Base-by-base conservation (phyloP, 2,113 vertebrate species). In the Micromys minutus region DNA sequence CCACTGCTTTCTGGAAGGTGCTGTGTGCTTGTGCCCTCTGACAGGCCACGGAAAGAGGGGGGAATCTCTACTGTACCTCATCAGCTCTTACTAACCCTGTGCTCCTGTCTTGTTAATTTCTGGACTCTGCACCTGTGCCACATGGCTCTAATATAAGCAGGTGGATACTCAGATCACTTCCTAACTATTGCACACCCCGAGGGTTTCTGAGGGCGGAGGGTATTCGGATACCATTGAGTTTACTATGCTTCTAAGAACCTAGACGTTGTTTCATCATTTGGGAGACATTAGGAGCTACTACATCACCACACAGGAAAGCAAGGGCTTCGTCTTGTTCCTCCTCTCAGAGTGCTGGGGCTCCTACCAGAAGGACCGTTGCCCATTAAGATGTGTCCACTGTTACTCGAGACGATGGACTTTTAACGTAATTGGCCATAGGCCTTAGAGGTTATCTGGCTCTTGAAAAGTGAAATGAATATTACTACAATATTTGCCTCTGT, bases 361-460 rank as follows among this genome's bases (percentile, higher is more conserved):
- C 61, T 47, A 1, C n/a, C 11, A 77, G 24, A 59, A 63, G 71
- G 61, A 50, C 67, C 47, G 7, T 39, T 17, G n/a, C 50, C 59
- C 29, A 7, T 2, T 16, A 13, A 61, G 42, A 65, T 24, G 3
- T 10, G 17, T 17, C 90, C 8, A 0, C 50, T 52, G 19, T 91
- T 83, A 16, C 1, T 79, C 71, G n/a, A 13, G 42, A 57, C 4
- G 65, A 24, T 24, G 67, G 81, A 65, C 57, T 45, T 61, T 80
- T 16, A 36, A 87, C 91, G 71, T 34, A 90, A 39, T 79, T 71
- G 17, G 12, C 59, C 13, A 3, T 26, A 61, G 52, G 84, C 72
- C 86, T 39, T 50, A 83, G n/a, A 87, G 69, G 69, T 95, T 50
- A 59, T 72, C 86, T 89, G 83, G 39, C 87, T 72, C 74, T 84